Base-by-base conservation (phyloP, 2,888 invertebrate genomes). In the Heliconius aoede region DNA sequence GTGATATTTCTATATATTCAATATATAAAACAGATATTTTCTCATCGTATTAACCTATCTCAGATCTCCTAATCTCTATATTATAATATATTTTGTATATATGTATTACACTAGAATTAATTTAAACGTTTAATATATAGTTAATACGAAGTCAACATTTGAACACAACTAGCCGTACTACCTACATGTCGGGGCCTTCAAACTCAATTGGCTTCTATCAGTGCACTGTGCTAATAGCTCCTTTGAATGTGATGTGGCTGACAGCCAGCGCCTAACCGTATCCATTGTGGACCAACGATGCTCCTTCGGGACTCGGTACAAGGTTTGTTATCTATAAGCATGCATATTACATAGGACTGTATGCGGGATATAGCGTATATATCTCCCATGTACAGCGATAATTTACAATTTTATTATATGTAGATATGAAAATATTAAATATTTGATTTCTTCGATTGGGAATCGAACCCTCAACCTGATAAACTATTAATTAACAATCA, bases 151-250 rank as follows among this genome's bases (percentile, higher is more conserved):
- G 77, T 78, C 76, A 74, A 76, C 78, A 80, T 80, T 76, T 78
- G 58, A 79, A 81, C 80, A 82, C 78, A 79, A 82, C 72, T 72
- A 69, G 55, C 60, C 36, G 58, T 72, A 76, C 13, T 76, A 36
- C 32, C 9, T 36, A 1, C 11, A 58, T 81, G 81, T 30, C 55
- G 80, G 80, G 81, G 79, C 82, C 78, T 82, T 81, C 81, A 84
- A 83, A 81, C 85, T 86, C 90, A 91, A 92, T 91, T 90, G 90
- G 90, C 88, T 89, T 89, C 87, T 89, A 90, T 89, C 86, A 86
- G 83, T 82, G 83, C 84, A 85, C 86, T 88, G 86, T 86, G 87
- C 88, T 89, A 89, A 89, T 89, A 88, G 87, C 87, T 88, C 87
- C 88, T 91, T 91, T 91, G 90, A 91, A 90, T 88, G 86, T 85